Base-by-base conservation (phyloP, 2,797 vertebrate genomes). In the Siniperca scherzeri region DNA sequence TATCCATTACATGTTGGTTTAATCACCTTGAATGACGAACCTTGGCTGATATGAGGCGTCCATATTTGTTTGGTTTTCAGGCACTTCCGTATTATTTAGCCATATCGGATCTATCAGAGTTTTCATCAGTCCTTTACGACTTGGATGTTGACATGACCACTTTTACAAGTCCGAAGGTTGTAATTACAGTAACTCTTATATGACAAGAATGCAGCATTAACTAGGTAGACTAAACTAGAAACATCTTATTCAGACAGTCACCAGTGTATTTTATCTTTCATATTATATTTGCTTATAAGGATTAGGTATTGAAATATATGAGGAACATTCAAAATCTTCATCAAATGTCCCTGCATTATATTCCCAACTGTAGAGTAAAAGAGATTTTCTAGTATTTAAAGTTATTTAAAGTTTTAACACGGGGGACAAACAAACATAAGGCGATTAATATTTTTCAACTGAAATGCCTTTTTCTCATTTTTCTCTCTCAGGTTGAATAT, bases 381-480 rank as follows among this genome's bases (percentile, higher is more conserved):
- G 3, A 44, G 4, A 30, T 33, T 48, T 77, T 14, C 14, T 1
- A 38, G 30, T 22, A 6, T 33, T 46, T 27, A 1, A 48, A 17
- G 14, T 16, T 46, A 5, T 19, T 56, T 16, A 17, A 57, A 12
- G 8, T 50, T 66, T 55, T 22, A 53, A 42, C 21, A 21, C 11
- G 44, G 13, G 25, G 1, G 13, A 46, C 53, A 42, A 81, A 77
- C 40, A 27, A 53, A 62, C 27, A 42, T 7, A 36, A 77, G 50
- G 19, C 2, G 19, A 74, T 68, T 77, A 5, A 22, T 70, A 36
- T 42, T 42, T 74, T 60, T 42, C 38, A 64, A 11, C 60, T 48
- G 12, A 3, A 30, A 44, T 76, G 19, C 70, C 8, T n/a, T 61
- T 59, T 40, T 40, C 5, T 25, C 52, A 11, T 27, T 61, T 59